Evolutionary conservation across 2,113 vertebrate species (phyloP).

Genomic region (Nothoprocta perdicaria): DNA sequence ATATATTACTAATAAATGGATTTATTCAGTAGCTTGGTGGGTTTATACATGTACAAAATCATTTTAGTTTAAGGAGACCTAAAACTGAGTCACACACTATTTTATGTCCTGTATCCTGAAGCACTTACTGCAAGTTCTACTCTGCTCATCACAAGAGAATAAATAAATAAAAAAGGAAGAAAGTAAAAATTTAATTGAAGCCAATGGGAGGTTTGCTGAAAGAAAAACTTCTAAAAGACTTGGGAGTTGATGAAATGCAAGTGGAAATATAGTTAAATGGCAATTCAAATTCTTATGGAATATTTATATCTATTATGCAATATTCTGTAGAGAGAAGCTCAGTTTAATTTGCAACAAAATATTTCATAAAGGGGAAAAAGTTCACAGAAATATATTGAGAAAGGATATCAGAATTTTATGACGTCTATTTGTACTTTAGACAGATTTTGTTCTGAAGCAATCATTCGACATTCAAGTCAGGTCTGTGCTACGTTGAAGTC

Average conservation of each 20-base stretch:
- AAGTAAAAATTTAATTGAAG: background rate
- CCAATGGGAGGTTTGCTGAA: background rate
- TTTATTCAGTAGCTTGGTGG: conserved; percentile 72
- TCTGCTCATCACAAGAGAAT: background rate
- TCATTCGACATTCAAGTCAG: conserved; percentile 59
- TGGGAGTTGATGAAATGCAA: background rate
- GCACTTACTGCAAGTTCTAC: background rate
- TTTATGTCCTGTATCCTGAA: conserved; percentile 3
- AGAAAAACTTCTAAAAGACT: background rate
- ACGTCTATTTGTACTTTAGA: conserved; percentile 69
- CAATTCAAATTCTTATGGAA: background rate
- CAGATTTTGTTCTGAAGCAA: conserved; percentile 56
- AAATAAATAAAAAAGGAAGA: background rate
- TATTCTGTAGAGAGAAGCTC: background rate
- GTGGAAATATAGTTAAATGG: background rate
- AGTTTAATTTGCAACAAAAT: conserved; percentile 31
- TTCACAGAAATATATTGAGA: conserved; percentile 27
- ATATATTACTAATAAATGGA: conserved; percentile 73
- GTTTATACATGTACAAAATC: conserved; percentile 24
- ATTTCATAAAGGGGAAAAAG: conserved; percentile 33
- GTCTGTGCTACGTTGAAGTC: conserved; percentile 50
- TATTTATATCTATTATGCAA: background rate
- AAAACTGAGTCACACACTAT: background rate
- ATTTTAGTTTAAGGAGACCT: conserved; percentile 33
- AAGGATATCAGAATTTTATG: conserved; percentile 59